Percentiles rank a stretch among this genome's conserved stretches.
Conservation (phyloP, 2,888 invertebrate genomes). For the Cosmorhoe ocellata region DNA sequence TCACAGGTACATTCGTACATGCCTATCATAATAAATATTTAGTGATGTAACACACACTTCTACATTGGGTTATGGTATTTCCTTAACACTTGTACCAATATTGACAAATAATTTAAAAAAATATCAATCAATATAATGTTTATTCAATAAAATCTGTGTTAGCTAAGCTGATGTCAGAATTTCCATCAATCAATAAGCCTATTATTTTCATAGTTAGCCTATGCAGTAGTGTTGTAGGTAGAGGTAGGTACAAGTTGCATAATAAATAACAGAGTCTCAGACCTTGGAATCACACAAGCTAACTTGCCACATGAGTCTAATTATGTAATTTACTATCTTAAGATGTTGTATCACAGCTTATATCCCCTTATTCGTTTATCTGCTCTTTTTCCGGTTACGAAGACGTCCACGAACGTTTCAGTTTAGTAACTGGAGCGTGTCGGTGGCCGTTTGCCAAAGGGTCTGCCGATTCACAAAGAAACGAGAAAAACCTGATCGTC, state of each 20-base stretch:
- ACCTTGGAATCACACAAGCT: constrained; percentile 37
- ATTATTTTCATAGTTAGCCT: no score
- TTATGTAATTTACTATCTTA: constrained; percentile 11
- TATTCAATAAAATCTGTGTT: no score
- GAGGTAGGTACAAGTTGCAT: no score
- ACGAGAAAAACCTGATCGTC: constrained; percentile 28
- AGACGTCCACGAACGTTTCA: constrained; percentile 51
- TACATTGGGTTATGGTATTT: no score
- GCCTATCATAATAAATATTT: no score
- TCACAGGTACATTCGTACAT: no score
- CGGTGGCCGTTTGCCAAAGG: constrained; percentile 41
- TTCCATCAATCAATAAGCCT: constrained; percentile 37
- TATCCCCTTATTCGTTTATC: constrained; percentile 13
- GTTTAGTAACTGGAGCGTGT: constrained; percentile 63
- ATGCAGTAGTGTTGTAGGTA: constrained; percentile 3
- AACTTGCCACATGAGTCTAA: constrained; percentile 25
- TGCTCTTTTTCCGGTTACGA: constrained; percentile 45
- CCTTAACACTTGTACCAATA: no score
- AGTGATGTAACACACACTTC: no score
- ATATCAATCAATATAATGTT: no score
- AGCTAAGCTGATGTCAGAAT: no score
- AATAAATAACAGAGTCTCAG: constrained; percentile 20
- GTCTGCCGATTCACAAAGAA: constrained; percentile 31
- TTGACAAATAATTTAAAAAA: no score
- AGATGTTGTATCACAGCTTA: constrained; percentile 35